phyloP scores from a whole-genome alignment of 2,888 invertebrate genomes.

The Aelia acuminata region DNA sequence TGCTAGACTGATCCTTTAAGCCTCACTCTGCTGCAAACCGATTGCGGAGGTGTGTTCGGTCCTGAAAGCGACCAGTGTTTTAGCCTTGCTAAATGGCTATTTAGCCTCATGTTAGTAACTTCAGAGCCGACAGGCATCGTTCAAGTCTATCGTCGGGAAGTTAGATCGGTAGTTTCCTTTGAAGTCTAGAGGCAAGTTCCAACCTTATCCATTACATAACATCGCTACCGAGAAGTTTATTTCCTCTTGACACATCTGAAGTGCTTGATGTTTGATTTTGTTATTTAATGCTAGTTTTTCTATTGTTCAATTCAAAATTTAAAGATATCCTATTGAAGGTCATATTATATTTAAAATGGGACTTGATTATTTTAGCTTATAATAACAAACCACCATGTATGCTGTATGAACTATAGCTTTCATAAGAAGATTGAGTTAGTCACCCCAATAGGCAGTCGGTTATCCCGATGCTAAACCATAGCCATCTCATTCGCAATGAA shows the following conservation, averaged over 20 bases:
- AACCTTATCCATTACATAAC: constrained; percentile 8
- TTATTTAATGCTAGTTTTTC: neutral
- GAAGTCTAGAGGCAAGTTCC: neutral
- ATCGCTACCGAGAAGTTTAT: neutral
- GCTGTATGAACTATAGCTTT: neutral
- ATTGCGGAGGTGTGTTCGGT: neutral
- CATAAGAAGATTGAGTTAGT: neutral
- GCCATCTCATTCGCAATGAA: neutral
- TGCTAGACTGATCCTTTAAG: neutral
- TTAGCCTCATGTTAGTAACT: neutral
- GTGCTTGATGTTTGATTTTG: neutral
- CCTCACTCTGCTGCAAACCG: neutral
- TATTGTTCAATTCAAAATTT: neutral
- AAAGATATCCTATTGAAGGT: too few relatives aligned
- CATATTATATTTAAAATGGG: too few relatives aligned
- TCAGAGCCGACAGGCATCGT: constrained; percentile 20
- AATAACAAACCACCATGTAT: neutral
- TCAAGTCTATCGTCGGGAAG: neutral
- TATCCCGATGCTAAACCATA: neutral
- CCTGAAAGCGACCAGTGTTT: neutral
- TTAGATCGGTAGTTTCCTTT: neutral
- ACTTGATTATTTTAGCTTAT: neutral
- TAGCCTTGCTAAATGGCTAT: neutral
- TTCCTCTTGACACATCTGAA: neutral
- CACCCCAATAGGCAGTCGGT: neutral